Conservation (phyloP, 2,888 invertebrate genomes). For the Alitta virens region DNA sequence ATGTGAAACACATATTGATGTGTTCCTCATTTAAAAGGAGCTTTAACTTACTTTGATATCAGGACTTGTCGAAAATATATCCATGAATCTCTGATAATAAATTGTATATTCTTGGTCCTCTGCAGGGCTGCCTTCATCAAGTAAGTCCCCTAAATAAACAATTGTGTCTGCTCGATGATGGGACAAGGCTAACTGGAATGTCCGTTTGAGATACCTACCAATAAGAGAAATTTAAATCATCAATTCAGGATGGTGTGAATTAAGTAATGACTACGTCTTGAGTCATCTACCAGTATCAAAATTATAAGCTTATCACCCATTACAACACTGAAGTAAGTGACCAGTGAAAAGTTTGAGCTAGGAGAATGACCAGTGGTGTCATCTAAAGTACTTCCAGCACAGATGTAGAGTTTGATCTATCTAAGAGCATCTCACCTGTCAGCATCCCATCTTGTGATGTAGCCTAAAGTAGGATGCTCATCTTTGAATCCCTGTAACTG, state of each 20-base stretch:
- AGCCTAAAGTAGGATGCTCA: constrained; percentile 69
- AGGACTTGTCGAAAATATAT: constrained; percentile 63
- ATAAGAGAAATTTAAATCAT: too few species aligned
- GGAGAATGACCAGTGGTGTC: too few species aligned
- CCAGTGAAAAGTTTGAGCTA: too few species aligned
- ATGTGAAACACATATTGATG: too few species aligned
- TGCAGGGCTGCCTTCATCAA: constrained; percentile 89
- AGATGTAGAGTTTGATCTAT: too few species aligned
- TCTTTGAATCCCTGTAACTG: constrained; percentile 83
- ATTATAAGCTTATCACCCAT: too few species aligned
- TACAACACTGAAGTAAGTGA: too few species aligned
- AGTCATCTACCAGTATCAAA: too few species aligned
- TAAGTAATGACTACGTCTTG: too few species aligned
- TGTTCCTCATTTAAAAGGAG: too few species aligned
- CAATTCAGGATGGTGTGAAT: too few species aligned
- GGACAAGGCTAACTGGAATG: constrained; percentile 23
- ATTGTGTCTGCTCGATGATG: constrained; percentile 75
- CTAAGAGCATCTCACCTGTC: constrained; percentile 84
- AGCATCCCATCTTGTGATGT: constrained; percentile 79
- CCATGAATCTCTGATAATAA: constrained; percentile 73
- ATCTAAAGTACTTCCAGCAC: too few species aligned
- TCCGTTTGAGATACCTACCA: constrained; percentile 24
- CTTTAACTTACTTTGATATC: constrained; percentile 39
- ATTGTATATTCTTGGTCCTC: constrained; percentile 69
- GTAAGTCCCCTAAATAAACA: constrained; percentile 87